These are phyloP conservation scores for Lasioglossum calceatum DNA, from an alignment of 2,888 invertebrate genomes.

Conservation along the genomic window DNA sequence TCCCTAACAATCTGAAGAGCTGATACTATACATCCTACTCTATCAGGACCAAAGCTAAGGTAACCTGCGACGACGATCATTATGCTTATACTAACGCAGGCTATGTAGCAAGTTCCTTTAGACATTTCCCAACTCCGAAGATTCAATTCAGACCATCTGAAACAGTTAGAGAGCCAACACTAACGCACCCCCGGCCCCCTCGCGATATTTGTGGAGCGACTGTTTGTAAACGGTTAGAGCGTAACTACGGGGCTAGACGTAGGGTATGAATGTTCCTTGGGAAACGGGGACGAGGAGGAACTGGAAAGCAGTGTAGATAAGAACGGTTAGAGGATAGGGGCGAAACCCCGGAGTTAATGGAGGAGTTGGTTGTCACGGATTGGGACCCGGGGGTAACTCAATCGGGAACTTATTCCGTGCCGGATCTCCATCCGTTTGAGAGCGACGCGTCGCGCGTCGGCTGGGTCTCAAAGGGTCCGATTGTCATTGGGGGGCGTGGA, in stretches of 20 bases:
- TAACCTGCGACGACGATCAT: background rate
- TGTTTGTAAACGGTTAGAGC: background rate
- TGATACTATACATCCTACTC: background rate
- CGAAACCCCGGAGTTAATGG: background rate
- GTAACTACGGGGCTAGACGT: background rate
- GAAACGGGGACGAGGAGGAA: background rate
- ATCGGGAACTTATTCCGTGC: constrained; percentile 2
- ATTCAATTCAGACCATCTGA: background rate
- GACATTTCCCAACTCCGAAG: background rate
- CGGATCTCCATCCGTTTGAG: constrained; percentile 13
- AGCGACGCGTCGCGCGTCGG: no score
- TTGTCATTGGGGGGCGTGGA: background rate
- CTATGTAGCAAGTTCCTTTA: background rate
- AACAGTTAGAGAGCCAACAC: background rate
- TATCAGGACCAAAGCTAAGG: background rate
- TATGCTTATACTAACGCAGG: background rate
- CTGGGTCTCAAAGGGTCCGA: constrained; percentile 9
- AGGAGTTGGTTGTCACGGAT: background rate
- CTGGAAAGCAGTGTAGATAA: background rate
- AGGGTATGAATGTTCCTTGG: background rate
- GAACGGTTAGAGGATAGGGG: background rate
- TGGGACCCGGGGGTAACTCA: background rate
- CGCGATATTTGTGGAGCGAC: background rate
- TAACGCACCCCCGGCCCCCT: background rate
- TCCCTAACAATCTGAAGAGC: background rate